phyloP scores from a whole-genome alignment of 2,113 vertebrate species.

The Neotragus pygmaeus region DNA sequence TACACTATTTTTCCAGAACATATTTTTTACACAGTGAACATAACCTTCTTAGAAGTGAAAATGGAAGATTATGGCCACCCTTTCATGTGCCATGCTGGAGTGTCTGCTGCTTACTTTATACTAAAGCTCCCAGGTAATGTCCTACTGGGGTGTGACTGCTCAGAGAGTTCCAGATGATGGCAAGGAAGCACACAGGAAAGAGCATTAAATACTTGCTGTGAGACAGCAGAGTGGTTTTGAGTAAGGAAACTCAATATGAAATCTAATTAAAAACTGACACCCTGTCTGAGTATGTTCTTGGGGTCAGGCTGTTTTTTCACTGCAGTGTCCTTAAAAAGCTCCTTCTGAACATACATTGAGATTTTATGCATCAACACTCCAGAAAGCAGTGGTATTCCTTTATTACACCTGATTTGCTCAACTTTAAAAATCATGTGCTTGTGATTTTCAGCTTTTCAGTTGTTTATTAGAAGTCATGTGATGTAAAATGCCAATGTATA shows the following conservation, averaged over 20 bases:
- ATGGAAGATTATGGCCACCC: constrained; percentile 63
- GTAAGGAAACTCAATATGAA: not conserved
- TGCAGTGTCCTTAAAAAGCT: not conserved
- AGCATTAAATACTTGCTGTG: not conserved
- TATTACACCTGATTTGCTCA: not conserved
- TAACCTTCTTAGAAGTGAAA: constrained; percentile 67
- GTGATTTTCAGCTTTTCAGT: not conserved
- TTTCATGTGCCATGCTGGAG: constrained; percentile 59
- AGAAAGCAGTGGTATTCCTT: not conserved
- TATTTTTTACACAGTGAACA: constrained; percentile 59
- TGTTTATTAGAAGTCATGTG: not conserved
- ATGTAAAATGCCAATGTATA: not conserved
- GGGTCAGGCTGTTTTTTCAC: not conserved
- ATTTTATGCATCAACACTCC: not conserved
- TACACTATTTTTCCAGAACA: not conserved
- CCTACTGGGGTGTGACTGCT: accelerated
- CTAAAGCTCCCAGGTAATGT: constrained; percentile 59
- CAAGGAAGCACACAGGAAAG: not conserved
- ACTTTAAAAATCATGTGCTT: not conserved
- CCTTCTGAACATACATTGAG: not conserved
- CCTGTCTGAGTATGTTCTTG: not conserved
- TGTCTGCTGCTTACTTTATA: constrained; percentile 51
- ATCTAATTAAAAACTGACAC: accelerated
- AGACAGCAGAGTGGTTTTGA: no score
- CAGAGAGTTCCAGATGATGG: not conserved